phyloP scores from a whole-genome alignment of 2,888 invertebrate genomes.

The Ariolimax columbianus region DNA sequence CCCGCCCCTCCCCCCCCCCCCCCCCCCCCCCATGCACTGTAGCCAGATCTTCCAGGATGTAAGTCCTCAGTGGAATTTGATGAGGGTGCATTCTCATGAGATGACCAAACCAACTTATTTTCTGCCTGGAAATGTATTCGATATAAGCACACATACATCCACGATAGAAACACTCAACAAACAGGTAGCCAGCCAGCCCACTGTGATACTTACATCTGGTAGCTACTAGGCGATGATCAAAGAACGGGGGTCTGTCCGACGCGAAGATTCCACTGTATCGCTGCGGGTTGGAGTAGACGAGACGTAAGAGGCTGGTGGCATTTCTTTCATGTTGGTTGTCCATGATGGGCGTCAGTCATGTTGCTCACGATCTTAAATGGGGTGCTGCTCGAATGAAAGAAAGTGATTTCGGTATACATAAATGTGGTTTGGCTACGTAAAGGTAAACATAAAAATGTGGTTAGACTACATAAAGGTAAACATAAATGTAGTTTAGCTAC shows the following conservation, averaged over 20 bases:
- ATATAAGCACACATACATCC: neutral
- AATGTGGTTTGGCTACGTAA: neutral
- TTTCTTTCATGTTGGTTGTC: neutral
- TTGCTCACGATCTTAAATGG: neutral
- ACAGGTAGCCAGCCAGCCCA: neutral
- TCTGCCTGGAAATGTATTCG: no score
- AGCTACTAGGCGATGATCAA: slow-evolving; percentile 9
- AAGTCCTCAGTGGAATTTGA: no score
- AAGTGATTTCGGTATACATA: neutral
- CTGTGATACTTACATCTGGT: slow-evolving; percentile 6
- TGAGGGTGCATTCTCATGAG: no score
- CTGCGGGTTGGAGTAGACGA: slow-evolving; percentile 40
- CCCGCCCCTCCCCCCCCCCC: no score
- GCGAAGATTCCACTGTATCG: slow-evolving; percentile 39
- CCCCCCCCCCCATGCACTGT: no score
- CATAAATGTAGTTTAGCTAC: no score
- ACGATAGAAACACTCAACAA: neutral
- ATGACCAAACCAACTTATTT: no score
- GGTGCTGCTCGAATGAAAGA: neutral
- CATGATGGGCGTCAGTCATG: slow-evolving; percentile 9
- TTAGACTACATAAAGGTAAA: no score
- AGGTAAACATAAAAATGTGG: no score
- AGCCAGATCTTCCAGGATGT: no score
- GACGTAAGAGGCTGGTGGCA: slow-evolving; percentile 11
- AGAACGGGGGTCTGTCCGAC: neutral